A percentile compares a stretch with the other conserved stretches of the same genome.
Conservation (phyloP, 1,140 invertebrate species). For the Papilio aristodemus region DNA sequence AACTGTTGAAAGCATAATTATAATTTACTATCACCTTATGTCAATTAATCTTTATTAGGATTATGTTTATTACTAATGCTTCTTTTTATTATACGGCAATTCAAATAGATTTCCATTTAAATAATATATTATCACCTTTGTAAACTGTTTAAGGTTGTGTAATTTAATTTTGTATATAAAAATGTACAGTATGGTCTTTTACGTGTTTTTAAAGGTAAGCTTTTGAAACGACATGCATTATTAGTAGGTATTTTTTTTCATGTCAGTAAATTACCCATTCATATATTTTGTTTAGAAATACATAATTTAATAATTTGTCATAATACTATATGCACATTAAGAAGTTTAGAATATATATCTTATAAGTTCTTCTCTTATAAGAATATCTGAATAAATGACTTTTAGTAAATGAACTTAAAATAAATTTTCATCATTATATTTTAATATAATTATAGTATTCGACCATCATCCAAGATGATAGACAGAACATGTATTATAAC, state of each 20-base stretch:
- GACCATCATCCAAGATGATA: not conserved
- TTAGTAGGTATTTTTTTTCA: not conserved
- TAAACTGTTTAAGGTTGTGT: not conserved
- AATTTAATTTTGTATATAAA: not conserved
- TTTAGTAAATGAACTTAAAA: too few species aligned
- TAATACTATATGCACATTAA: too few species aligned
- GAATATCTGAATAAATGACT: too few species aligned
- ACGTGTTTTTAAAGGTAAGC: too few species aligned
- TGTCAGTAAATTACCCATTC: not conserved
- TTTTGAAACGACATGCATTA: not conserved
- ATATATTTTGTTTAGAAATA: too few species aligned
- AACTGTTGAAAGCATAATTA: constrained; percentile 22
- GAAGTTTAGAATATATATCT: too few species aligned
- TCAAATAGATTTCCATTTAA: not conserved
- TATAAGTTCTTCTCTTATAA: too few species aligned
- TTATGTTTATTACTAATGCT: not conserved
- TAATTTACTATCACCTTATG: constrained; percentile 17
- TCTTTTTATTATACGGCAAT: not conserved
- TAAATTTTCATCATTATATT: not conserved
- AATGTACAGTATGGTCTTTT: too few species aligned
- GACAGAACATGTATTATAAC: constrained; percentile 17
- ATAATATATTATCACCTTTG: not conserved
- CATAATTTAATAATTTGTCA: too few species aligned
- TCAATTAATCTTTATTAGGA: constrained; percentile 21
- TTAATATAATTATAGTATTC: not conserved